Base-by-base conservation (phyloP, 2,797 vertebrate species). In the Sebastiscus tertius region DNA sequence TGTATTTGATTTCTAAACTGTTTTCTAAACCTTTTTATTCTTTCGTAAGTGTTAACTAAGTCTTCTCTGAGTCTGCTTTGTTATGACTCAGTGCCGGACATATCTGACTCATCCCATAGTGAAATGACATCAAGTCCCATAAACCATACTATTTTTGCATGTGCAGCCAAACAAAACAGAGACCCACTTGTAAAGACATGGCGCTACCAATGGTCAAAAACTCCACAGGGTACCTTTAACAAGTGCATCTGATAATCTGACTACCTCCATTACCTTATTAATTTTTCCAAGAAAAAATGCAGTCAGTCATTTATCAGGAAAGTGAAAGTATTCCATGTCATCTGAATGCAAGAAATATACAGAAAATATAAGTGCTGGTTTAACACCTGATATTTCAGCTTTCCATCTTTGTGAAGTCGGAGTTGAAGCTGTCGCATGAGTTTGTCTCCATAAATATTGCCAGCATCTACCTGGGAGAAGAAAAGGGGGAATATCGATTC, bases 351-450 rank as follows among this genome's bases (percentile, higher is more conserved):
- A 46, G 20, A 54, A 54, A n/a, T 9, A 54, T 54, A 16, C 18
- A 54, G 49, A 54, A 54, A 54, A 20, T 54, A 10, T 11, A n/a
- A 54, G 49, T n/a, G 49, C 9, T 54, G 8, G 20, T 54, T 54
- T 54, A 54, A 54, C 39, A 99, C 98, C 97, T 99, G 97, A 92
- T 97, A 98, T 90, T 98, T 99, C 83, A 99, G 79, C 87, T 99
- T 99, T 82, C 98, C 98, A 0, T 99, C 97, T 84, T 89, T 92
- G 82, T 96, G 97, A 83, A 98, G 97, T 2, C 98, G 93, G 52
- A 99, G 96, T 14, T 96, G 89, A 81, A 96, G 94, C 88, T 99
- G 98, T 1, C 97, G 95, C 33, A 87, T 90, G 73, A 99, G 93
- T 59, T 81, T 95, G 80, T 97, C 97, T 87, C 98, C 98, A 0